phyloP scores from a whole-genome alignment of 2,888 invertebrate species.

The Himalopsyche anomala region DNA sequence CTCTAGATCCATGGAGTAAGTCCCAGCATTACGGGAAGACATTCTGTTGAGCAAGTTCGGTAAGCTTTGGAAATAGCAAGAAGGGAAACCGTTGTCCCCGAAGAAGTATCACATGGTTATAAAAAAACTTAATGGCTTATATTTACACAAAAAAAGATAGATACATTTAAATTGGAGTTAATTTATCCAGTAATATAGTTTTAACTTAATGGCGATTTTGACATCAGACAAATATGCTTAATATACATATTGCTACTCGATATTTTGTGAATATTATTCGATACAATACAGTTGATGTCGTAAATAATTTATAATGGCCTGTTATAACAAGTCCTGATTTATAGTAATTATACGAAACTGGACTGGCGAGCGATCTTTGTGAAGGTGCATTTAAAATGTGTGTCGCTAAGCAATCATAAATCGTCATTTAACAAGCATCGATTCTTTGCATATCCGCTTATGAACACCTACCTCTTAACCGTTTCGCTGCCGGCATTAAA shows the following conservation, averaged over 20 bases:
- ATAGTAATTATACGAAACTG: neutral
- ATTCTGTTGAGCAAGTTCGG: too few species aligned
- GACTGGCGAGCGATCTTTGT: constrained; percentile 40
- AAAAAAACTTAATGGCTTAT: too few species aligned
- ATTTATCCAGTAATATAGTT: too few species aligned
- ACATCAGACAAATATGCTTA: too few species aligned
- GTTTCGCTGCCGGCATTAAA: neutral
- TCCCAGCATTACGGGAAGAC: too few species aligned
- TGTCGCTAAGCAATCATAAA: constrained; percentile 54
- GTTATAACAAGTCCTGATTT: constrained; percentile 10
- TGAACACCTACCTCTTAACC: constrained; percentile 41
- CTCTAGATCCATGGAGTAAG: too few species aligned
- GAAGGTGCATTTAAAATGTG: constrained; percentile 53
- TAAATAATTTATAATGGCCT: constrained; percentile 13
- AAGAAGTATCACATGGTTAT: too few species aligned
- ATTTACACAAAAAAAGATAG: too few species aligned
- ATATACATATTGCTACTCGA: neutral
- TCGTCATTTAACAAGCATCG: constrained; percentile 52
- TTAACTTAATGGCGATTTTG: too few species aligned
- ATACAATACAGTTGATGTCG: neutral
- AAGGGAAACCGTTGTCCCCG: too few species aligned
- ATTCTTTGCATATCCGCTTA: constrained; percentile 43
- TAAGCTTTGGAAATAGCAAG: too few species aligned
- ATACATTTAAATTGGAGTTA: too few species aligned
- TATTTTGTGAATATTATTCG: neutral